A percentile compares a stretch with the other conserved stretches of the same genome.
Conservation (phyloP, 2,888 invertebrate genomes). For the Drosophila histrio region DNA sequence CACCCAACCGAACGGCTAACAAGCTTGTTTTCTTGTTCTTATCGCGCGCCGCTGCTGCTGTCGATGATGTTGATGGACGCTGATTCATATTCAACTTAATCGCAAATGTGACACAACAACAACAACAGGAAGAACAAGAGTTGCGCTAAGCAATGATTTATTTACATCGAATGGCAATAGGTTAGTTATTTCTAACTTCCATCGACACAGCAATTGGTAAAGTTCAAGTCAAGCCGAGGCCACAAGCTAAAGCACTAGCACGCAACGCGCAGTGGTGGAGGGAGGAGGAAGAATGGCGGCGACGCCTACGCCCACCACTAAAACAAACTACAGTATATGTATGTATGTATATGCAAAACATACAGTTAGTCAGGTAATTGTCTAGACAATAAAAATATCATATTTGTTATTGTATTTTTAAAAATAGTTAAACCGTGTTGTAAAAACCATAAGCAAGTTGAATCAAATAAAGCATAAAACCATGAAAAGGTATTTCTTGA, state of each 20-base stretch:
- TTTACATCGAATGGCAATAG: constrained; percentile 50
- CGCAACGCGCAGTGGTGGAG: constrained; percentile 26
- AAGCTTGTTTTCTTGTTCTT: constrained; percentile 52
- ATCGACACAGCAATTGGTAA: constrained; percentile 44
- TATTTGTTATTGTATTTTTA: no score
- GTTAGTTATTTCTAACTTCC: constrained; percentile 36
- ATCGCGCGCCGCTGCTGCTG: constrained; percentile 33
- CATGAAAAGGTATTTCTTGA: no score
- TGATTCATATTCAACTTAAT: constrained; percentile 57
- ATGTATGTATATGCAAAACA: constrained; percentile 41
- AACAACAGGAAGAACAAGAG: not conserved
- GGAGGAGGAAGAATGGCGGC: constrained; percentile 45
- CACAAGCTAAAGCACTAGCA: constrained; percentile 44
- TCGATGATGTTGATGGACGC: constrained; percentile 30
- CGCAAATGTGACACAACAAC: constrained; percentile 16
- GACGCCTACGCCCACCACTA: constrained; percentile 64
- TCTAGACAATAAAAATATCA: no score
- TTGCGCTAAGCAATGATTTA: constrained; percentile 37
- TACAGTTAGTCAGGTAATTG: no score
- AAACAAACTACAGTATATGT: constrained; percentile 58
- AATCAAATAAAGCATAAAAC: no score
- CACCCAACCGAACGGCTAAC: constrained; percentile 31
- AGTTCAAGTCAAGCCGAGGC: constrained; percentile 56
- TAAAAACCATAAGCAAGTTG: no score
- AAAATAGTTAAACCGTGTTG: no score